Percentiles rank a stretch among this genome's conserved stretches.
phyloP scores from a whole-genome alignment of 2,797 vertebrate genomes.

The Smutsia gigantea region DNA sequence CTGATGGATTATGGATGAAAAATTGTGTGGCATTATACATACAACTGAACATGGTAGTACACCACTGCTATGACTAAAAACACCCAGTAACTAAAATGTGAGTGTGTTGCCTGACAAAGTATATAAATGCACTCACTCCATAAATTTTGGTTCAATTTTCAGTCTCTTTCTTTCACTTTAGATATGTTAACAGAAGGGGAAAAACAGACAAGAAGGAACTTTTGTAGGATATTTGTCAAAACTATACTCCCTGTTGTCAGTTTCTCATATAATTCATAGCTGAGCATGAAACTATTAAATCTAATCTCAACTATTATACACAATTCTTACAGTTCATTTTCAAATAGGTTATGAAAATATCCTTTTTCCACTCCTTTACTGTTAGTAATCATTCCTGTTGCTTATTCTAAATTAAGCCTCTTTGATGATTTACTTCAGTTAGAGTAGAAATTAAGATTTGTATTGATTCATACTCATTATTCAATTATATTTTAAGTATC shows the following conservation, averaged over 20 bases:
- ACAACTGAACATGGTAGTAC: background rate
- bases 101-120: background rate
- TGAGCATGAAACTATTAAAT: background rate
- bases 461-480: background rate
- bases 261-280: background rate
- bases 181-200: background rate
- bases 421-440: background rate
- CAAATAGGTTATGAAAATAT: background rate
- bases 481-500: background rate
- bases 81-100: background rate
- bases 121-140: background rate
- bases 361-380: background rate
- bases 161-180: slow-evolving; percentile 5
- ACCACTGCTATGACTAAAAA: background rate
- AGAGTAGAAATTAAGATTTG: slow-evolving; percentile 6
- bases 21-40: background rate
- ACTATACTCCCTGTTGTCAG: background rate
- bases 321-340: slow-evolving; percentile 42
- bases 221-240: background rate
- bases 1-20: background rate
- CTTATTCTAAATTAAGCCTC: slow-evolving; percentile 19
- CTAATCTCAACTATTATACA: background rate
- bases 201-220: background rate
- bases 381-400: background rate
- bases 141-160: background rate